phyloP scores from a whole-genome alignment of 2,797 vertebrate genomes.

The Enteromius paludinosus region DNA sequence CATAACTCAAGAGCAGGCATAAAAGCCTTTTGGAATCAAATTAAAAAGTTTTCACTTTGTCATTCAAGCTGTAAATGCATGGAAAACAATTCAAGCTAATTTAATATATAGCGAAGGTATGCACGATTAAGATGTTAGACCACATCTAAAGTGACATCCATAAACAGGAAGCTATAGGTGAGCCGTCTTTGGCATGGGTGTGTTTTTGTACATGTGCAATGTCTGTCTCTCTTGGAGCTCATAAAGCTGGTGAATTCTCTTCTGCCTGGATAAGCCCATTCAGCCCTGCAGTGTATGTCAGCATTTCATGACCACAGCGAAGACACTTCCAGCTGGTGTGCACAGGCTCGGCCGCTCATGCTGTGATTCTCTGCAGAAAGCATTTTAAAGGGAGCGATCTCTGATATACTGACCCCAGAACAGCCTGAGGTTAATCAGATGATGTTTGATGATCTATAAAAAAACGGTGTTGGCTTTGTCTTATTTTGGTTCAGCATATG shows the following conservation, averaged over 20 bases:
- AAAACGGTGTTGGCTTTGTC: neutral
- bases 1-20: neutral
- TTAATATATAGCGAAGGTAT: neutral
- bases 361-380: neutral
- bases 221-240: neutral
- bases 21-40: neutral
- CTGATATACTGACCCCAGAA: neutral
- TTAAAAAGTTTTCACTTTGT: conserved; percentile 20
- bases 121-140: neutral
- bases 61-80: conserved; percentile 28
- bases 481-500: conserved; percentile 5
- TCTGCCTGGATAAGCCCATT: conserved; percentile 58
- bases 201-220: neutral
- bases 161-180: neutral
- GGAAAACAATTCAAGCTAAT: conserved; percentile 19
- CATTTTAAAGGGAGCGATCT: neutral
- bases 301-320: conserved; percentile 44
- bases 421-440: conserved; percentile 1
- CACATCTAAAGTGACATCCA: neutral
- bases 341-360: neutral
- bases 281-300: conserved; percentile 52
- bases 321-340: neutral
- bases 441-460: neutral
- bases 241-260: conserved; percentile 43
- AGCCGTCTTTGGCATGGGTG: neutral